Base-by-base conservation (phyloP, 2,113 vertebrate genomes). In the Indicator maculatus region DNA sequence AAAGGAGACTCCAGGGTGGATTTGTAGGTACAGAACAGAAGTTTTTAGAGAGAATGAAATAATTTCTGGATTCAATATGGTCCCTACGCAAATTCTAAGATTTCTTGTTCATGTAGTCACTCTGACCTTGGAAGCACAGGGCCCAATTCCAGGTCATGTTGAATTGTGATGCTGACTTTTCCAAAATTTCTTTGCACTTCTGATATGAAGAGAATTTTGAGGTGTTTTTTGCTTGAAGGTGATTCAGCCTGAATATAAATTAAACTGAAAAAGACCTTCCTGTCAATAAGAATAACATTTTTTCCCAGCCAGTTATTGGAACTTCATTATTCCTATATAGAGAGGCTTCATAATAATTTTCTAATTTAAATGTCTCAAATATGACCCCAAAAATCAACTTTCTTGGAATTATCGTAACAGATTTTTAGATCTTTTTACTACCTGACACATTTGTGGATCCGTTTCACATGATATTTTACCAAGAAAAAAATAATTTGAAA, bases 141-240 rank as follows among this genome's bases (percentile, higher is more conserved):
- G 56, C 9, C 5, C 38, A 64, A 11, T 81, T 93, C 77, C 71
- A 84, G 70, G 73, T 92, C 56, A 56, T 67, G 41, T 24, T 74
- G 50, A 63, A 71, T 79, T 77, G 45, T 60, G 61, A 67, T 75
- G 47, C 3, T 64, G 41, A 79, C 65, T 38, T 61, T 84, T 80
- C 28, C 11, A 89, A 81, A 84, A 13, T 95, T 83, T 74, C 79
- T 86, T 64, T 84, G 27, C 19, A 72, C 90, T 92, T 93, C 44
- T 95, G 65, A 82, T 82, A 58, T 26, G 26, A 70, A 72, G 41
- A 75, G 16, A 84, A 89, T 78, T 93, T 90, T 86, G 52, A 67
- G 63, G 26, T 77, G 2, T 36, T 80, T 94, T 93, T 88, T n/a
- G 36, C 36, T 90, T 73, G 88, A 50, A 45, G 28, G 12, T 63